These are phyloP conservation scores for Drosophila punjabiensis DNA, from an alignment of 1,140 invertebrate genomes.

Conservation along the genomic window DNA sequence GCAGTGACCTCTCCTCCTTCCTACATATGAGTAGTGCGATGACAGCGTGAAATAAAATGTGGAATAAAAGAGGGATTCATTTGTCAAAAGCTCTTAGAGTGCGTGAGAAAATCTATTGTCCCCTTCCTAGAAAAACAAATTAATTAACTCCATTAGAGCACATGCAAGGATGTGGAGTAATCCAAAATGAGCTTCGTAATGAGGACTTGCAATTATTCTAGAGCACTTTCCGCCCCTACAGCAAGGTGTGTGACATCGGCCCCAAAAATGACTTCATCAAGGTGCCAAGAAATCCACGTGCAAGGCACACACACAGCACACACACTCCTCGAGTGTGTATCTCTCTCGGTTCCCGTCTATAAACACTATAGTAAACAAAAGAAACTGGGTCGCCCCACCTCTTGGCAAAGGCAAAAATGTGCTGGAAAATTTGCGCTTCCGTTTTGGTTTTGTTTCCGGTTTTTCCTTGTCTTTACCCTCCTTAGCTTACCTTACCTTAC, in stretches of 20 bases:
- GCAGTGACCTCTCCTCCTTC: slow-evolving; percentile 16
- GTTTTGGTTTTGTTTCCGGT: slow-evolving; percentile 84
- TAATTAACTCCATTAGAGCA: slow-evolving; percentile 52
- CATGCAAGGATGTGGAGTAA: slow-evolving; percentile 56
- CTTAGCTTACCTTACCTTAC: slow-evolving; percentile 72
- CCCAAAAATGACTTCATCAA: slow-evolving; percentile 59
- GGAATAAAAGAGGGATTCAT: slow-evolving; percentile 59
- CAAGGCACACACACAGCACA: slow-evolving; percentile 6
- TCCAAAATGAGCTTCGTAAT: slow-evolving; percentile 29
- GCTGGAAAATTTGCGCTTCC: slow-evolving; percentile 84
- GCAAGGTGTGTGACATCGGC: slow-evolving; percentile 54
- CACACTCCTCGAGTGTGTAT: slow-evolving; percentile 24
- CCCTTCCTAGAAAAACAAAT: slow-evolving; percentile 14
- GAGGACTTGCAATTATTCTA: slow-evolving; percentile 35
- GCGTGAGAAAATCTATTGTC: slow-evolving; percentile 42
- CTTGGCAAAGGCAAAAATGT: slow-evolving; percentile 65
- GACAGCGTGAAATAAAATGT: slow-evolving; percentile 76
- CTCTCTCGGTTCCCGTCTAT: slow-evolving; percentile 13
- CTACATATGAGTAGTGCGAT: slow-evolving; percentile 37
- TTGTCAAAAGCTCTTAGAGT: slow-evolving; percentile 58
- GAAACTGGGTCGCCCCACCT: slow-evolving; percentile 45
- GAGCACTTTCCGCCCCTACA: too few species aligned
- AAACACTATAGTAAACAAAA: slow-evolving; percentile 36
- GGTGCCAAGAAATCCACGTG: slow-evolving; percentile 27
- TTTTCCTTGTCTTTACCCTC: slow-evolving; percentile 19